Evolutionary conservation across 2,888 invertebrate genomes (phyloP).

Genomic region (Agrilus biguttatus): DNA sequence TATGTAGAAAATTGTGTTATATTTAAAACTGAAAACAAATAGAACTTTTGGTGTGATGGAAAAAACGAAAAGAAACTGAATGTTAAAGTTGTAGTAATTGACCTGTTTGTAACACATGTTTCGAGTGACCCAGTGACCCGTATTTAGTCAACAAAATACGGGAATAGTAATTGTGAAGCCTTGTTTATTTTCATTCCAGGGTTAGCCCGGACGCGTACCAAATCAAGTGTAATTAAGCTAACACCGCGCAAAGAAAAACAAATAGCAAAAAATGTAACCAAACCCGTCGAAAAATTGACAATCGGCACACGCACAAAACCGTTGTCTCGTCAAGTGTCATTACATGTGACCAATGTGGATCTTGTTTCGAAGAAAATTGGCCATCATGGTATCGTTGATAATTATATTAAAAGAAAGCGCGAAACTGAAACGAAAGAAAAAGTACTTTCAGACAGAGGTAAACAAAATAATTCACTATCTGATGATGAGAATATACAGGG

Average conservation of each 20-base stretch:
- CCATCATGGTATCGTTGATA: neutral
- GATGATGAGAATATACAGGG: constrained; percentile 1
- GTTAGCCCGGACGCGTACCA: no score
- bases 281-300: constrained; percentile 3
- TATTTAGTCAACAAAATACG: no score
- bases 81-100: neutral
- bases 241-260: neutral
- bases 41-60: neutral
- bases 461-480: constrained; percentile 2
- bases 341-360: no score
- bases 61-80: neutral
- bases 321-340: no score
- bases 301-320: neutral
- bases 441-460: constrained; percentile 7
- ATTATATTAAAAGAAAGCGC: neutral
- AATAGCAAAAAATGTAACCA: neutral
- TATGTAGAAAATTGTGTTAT: no score
- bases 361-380: neutral
- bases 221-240: no score
- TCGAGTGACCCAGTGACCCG: no score
- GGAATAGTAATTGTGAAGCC: no score
- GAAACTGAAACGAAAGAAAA: constrained; percentile 5
- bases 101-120: no score
- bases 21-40: no score
- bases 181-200: no score